Evolutionary conservation across 1,140 invertebrate genomes (phyloP), one percentile per base, ranked within the genome.

Genomic region (Monomorium pharaonis): DNA sequence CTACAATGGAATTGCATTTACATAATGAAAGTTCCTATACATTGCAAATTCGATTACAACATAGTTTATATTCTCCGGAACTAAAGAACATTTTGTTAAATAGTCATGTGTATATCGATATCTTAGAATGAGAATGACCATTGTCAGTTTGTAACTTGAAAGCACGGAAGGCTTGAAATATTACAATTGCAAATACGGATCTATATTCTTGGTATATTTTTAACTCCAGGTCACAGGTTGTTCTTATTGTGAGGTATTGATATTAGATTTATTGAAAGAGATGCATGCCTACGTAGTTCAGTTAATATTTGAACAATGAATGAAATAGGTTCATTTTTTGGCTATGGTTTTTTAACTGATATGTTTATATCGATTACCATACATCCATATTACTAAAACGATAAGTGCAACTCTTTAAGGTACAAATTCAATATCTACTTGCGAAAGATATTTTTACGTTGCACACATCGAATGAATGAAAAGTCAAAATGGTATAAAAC

Each of bases 11-110:
- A 89, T 90, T 89, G 89, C 76, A 90, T 89, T 90, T 90, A 77
- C 78, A 90, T 81, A 85, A 87, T 87, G 62, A 89, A 90, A 90
- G 88, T 90, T 90, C 89, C 89, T 90, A 90, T 58, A 49, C 75
- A 70, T 67, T 56, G 76, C 69, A 75, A 89, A 85, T 89, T 87
- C 56, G 27, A 84, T 37, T 89, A 67, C 76, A 62, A 86, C 27
- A 30, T 86, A 60, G 47, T 89, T 47, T 67, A 56, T 54, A 69
- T 67, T 63, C 44, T 77, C 33, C 75, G 33, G 27, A 70, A 51
- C 16, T 56, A 69, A 89, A 44, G 33, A 80, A 85, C 75, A 85
- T 63, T 65, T 77, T 85, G 74, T 89, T 85, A 60, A 87, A 86
- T 21, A n/a, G 24, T 89, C 56, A 60, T 83, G 54, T 47, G 51